Base-by-base conservation (phyloP, 2,888 invertebrate species). In the Dryocosmus kuriphilus region DNA sequence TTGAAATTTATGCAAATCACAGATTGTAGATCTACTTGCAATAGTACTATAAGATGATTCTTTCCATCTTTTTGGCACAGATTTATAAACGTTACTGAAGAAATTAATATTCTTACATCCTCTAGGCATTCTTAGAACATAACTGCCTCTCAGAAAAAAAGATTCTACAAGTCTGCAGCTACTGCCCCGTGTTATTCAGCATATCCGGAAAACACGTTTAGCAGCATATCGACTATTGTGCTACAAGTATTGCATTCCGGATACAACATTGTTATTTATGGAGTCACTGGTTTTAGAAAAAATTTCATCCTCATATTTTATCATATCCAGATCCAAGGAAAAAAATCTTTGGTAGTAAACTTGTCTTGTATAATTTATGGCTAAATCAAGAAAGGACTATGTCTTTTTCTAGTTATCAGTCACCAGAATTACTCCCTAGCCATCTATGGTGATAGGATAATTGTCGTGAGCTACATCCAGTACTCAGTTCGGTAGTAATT, bases 391-490 rank as follows among this genome's bases (percentile, higher is more conserved):
- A 51, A 27, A 19, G 11, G n/a, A 19, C 16, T 2, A 27, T 6
- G 67, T 27, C 9, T 67, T 38, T 38, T 38, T 65, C 51, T 51
- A n/a, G 2, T 38, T 22, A 14, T 63, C 41, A 71, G 71, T 46
- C 19, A 41, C 41, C 24, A 27, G 2, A 46, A 46, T 27, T 67
- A 46, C 27, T 46, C 19, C 27, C 1, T 55, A 67, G 46, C 16
- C 27, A 19, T 67, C 46, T 51, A 24, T 71, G n/a, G 51, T 30
- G 71, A 71, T 71, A 24, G 11, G 71, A 71, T 71, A 71, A 71
- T 71, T 71, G 71, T 51, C 30, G 19, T 24, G n/a, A 57, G 57
- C 57, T 24, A 41, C 71, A 19, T 46, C 27, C 67, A 71, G 27
- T 11, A 46, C 65, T 46, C 65, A 24, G 38, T 16, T 38, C 7